Percentiles rank a stretch among this genome's conserved stretches.
Evolutionary conservation across 2,113 vertebrate genomes (phyloP).

Genomic region (Prunella fulvescens): DNA sequence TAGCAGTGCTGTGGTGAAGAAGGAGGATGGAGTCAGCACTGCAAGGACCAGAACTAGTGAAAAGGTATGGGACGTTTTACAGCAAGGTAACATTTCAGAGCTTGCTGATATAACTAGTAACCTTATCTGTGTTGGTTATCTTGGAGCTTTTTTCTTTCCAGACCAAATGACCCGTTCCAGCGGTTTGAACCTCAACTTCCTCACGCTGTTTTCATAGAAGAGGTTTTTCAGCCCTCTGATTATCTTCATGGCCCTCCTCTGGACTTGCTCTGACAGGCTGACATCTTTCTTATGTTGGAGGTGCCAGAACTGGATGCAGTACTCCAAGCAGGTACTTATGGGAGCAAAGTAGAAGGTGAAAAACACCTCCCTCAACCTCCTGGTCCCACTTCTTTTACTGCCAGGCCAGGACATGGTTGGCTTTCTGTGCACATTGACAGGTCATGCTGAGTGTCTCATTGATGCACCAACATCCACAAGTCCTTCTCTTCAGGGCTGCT

Average conservation of each 20-base stretch:
- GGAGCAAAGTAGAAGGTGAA: not conserved
- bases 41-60: no score
- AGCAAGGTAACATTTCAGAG: no score
- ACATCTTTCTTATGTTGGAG: not conserved
- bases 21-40: no score
- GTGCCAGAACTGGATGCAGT: not conserved
- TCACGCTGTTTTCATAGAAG: not conserved
- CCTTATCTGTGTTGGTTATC: not conserved
- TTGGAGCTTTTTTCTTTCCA: not conserved
- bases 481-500: not conserved
- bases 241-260: not conserved
- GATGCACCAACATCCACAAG: not conserved
- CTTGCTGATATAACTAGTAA: no score
- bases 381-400: not conserved
- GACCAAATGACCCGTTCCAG: no score
- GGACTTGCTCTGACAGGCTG: not conserved
- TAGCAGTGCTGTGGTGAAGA: no score
- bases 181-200: not conserved
- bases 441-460: not conserved
- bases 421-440: not conserved
- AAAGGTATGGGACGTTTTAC: no score
- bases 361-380: not conserved
- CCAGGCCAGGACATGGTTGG: not conserved
- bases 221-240: not conserved
- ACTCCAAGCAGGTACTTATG: not conserved